phyloP scores from a whole-genome alignment of 2,888 invertebrate genomes.

The Acanthosepion pharaonis region DNA sequence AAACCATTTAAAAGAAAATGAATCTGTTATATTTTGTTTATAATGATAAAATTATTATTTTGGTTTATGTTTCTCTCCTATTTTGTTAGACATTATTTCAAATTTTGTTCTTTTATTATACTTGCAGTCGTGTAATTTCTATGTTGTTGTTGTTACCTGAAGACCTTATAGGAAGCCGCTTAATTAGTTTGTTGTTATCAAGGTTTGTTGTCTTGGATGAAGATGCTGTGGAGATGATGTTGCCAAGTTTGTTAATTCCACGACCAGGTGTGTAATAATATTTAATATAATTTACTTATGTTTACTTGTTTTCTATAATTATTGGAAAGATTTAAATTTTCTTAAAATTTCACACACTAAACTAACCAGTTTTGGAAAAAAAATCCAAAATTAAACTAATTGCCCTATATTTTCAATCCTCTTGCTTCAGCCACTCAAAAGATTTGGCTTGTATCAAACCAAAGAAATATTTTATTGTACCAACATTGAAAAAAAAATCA shows the following conservation, averaged over 20 bases:
- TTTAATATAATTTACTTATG: neutral
- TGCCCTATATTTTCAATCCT: too few relatives aligned
- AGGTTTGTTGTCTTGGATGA: slow-evolving; percentile 88
- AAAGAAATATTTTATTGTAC: too few relatives aligned
- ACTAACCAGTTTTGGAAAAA: too few relatives aligned
- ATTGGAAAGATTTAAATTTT: neutral
- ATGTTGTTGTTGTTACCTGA: slow-evolving; percentile 85
- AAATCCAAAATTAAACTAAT: too few relatives aligned
- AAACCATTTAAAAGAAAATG: neutral
- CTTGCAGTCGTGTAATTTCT: slow-evolving; percentile 79
- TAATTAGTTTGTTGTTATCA: slow-evolving; percentile 85
- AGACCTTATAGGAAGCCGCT: slow-evolving; percentile 85
- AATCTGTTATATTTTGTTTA: neutral
- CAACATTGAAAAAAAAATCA: too few relatives aligned
- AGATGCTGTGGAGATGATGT: slow-evolving; percentile 83
- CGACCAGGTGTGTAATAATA: slow-evolving; percentile 78
- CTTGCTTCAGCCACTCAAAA: too few relatives aligned
- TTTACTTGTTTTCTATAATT: neutral
- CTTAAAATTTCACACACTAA: neutral
- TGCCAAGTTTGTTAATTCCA: slow-evolving; percentile 82
- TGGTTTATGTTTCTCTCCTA: neutral
- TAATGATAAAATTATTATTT: neutral
- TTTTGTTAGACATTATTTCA: neutral
- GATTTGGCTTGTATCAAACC: too few relatives aligned
- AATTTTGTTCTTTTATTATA: neutral